Evolutionary conservation across 2,888 invertebrate genomes (phyloP).

Genomic region (Tortricodes alternella): DNA sequence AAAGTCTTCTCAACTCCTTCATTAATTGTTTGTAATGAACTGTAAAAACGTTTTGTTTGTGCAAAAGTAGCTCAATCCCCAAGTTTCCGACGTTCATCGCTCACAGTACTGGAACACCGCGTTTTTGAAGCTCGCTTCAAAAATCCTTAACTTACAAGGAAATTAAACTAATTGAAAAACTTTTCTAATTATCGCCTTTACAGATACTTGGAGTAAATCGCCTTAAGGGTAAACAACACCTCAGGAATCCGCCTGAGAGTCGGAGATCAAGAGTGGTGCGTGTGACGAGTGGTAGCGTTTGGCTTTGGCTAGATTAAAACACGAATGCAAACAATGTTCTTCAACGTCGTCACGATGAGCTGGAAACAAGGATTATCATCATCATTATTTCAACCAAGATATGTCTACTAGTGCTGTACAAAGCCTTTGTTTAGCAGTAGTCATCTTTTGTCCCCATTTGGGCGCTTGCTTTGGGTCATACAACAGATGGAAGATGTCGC

Average conservation of each 20-base stretch:
- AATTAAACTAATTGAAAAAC: constrained; percentile 82
- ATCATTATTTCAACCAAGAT: too few species aligned
- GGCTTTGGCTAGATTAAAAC: too few species aligned
- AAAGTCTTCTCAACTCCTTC: constrained; percentile 6
- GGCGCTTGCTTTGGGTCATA: too few species aligned
- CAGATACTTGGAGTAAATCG: constrained; percentile 80
- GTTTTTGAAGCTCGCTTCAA: constrained; percentile 55
- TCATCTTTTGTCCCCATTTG: too few species aligned
- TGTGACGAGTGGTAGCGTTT: constrained; percentile 27
- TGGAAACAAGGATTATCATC: too few species aligned
- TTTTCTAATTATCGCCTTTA: constrained; percentile 82
- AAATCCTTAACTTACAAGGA: constrained; percentile 72
- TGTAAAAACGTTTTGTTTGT: constrained; percentile 24
- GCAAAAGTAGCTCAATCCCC: constrained; percentile 12
- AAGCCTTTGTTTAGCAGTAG: too few species aligned
- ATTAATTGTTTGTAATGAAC: constrained; percentile 24
- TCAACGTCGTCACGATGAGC: too few species aligned
- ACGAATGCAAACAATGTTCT: too few species aligned
- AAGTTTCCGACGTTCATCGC: constrained; percentile 15
- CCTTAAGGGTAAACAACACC: constrained; percentile 80
- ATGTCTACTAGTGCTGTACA: too few species aligned
- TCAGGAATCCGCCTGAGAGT: constrained; percentile 67
- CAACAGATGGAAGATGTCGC: too few species aligned
- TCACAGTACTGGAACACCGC: constrained; percentile 19
- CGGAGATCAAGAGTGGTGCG: constrained; percentile 36